Evolutionary conservation across 2,113 vertebrate species (phyloP), one percentile per base, ranked within the genome.

Genomic region (Sander lucioperca): DNA sequence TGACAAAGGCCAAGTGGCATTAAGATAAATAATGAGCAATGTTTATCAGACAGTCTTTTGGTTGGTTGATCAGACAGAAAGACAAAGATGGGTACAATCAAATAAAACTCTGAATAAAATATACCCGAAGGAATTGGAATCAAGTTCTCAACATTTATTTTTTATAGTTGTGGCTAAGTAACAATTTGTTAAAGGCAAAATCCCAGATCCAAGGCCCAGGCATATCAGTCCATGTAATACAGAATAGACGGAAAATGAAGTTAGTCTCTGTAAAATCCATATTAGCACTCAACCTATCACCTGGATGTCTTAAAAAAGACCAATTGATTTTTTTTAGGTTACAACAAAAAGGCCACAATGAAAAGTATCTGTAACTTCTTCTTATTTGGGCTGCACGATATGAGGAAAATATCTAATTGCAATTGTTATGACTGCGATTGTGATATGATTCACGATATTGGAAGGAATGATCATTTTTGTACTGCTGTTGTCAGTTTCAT

Each of bases 1-100:
- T 39, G 47, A 77, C 27, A 70, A 58, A 62, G 73, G 64, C 33
- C 65, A 51, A 74, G 57, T 58, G 18, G 13, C 47, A 74, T 63
- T 53, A 51, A 72, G 33, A 23, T 56, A 50, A 64, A 81, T 65
- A 9, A 21, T 10, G 3, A 80, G 74, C 48, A 63, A 3, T 68
- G 27, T 30, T 58, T 9, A 86, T 85, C 64, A 23, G 39, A 77
- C 14, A 25, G 33, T 61, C 43, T 70, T 53, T 53, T 64, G 15
- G 56, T 57, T 63, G 12, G 13, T 47, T 50, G 19, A 66, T 66
- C 48, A 65, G 13, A 62, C 57, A 73, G 15, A 74, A 18, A 53
- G 33, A 47, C 16, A 70, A 21, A 64, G 25, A 75, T 2, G 1
- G 13, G 5, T 39, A 73, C 15, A 23, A 56, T 65, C 11, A 53